A percentile compares a stretch with the other conserved stretches of the same genome.
phyloP scores from a whole-genome alignment of 2,797 vertebrate species.

The Saxicola maurus region DNA sequence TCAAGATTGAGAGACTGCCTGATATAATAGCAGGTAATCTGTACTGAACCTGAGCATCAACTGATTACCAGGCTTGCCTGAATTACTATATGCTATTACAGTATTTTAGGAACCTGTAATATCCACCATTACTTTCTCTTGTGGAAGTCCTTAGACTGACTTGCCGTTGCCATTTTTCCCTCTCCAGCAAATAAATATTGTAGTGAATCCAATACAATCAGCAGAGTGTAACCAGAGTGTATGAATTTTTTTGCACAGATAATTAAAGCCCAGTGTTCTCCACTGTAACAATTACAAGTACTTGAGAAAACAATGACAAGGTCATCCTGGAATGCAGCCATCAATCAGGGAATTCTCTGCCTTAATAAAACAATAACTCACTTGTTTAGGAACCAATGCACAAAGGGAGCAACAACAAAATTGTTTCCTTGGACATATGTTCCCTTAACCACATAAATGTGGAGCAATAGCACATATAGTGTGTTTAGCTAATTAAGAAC shows the following conservation, averaged over 20 bases:
- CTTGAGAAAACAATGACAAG: constrained; percentile 66
- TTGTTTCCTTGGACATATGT: constrained; percentile 46
- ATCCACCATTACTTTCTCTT: constrained; percentile 64
- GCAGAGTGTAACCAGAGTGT: constrained; percentile 61
- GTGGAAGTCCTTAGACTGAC: constrained; percentile 59
- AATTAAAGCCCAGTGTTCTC: constrained; percentile 78
- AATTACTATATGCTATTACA: constrained; percentile 65
- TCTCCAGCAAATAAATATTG: constrained; percentile 58
- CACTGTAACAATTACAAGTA: constrained; percentile 73
- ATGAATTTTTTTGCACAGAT: constrained; percentile 71
- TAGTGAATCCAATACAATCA: constrained; percentile 78
- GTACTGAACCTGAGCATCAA: constrained; percentile 7
- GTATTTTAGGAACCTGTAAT: constrained; percentile 68
- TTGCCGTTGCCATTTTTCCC: constrained; percentile 56
- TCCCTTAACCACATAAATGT: constrained; percentile 29
- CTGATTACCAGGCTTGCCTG: constrained; percentile 49
- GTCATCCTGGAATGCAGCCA: constrained; percentile 51
- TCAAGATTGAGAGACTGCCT: constrained; percentile 22
- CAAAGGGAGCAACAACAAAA: constrained; percentile 26
- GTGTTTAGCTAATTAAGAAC: constrained; percentile 27
- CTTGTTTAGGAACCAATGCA: constrained; percentile 1
- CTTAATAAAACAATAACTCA: constrained; percentile 56
- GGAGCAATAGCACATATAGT: neutral
- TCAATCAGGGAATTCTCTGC: constrained; percentile 38
- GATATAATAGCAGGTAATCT: constrained; percentile 49